Percentiles rank a stretch among this genome's conserved stretches.
These are phyloP conservation scores for Parazoanthus atlanticus DNA, from an alignment of 92 coral and sea anemone species.

Conservation along the genomic window DNA sequence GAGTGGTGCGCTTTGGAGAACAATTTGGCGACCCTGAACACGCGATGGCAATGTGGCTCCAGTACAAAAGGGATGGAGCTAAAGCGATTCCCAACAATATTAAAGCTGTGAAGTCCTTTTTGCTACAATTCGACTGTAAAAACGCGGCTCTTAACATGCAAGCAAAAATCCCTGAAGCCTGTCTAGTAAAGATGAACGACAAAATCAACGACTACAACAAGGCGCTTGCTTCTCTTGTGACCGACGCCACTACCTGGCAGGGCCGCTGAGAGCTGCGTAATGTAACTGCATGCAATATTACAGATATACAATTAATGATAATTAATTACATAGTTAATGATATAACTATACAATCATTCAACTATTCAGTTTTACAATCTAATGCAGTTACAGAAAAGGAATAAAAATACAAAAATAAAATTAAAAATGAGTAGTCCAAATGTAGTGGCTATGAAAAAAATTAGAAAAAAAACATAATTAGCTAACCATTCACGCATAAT, in stretches of 20 bases:
- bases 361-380: too few species aligned
- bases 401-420: too few species aligned
- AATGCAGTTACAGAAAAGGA: too few species aligned
- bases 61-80: conserved; percentile 42
- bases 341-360: too few species aligned
- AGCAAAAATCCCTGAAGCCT: conserved; percentile 6
- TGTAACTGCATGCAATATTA: neutral
- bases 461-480: too few species aligned
- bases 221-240: conserved; percentile 32
- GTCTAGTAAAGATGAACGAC: conserved; percentile 48
- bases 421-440: too few species aligned
- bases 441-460: too few species aligned
- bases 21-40: conserved; percentile 33
- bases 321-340: too few species aligned
- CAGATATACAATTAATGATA: too few species aligned
- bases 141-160: neutral
- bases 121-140: conserved; percentile 34
- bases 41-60: conserved; percentile 46
- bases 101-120: neutral
- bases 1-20: conserved; percentile 50
- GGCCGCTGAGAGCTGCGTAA: neutral
- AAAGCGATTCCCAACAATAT: conserved; percentile 20
- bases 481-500: too few species aligned
- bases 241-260: conserved; percentile 11
- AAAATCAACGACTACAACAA: conserved; percentile 42